Evolutionary conservation across 2,888 invertebrate genomes (phyloP), one percentile per base, ranked within the genome.

Genomic region (Sinodicranocentrus sp.): DNA sequence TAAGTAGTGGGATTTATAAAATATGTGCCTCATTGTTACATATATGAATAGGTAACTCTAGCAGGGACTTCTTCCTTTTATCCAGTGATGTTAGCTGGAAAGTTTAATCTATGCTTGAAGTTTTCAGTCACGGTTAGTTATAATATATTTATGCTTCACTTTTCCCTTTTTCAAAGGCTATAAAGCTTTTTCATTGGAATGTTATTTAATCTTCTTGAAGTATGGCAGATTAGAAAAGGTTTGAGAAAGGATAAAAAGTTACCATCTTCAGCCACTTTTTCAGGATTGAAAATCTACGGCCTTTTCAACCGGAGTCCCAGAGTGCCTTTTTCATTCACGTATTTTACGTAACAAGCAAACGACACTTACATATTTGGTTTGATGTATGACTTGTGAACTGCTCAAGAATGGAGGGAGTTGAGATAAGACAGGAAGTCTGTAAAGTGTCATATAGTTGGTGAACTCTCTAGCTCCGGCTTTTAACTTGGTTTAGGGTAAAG

Each of bases 381-480:
- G 70, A 70, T 61, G 61, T 78, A 78, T 78, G 78, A 78, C 78
- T 78, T 78, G 78, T 70, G 61, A 78, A 78, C 68, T 59, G 78
- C 43, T 44, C n/a, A 59, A 68, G 61, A 78, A 78, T 78, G 70
- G 78, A 61, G 33, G 61, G 61, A 44, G 78, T 44, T 61, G 70
- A 68, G 78, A 78, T 78, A 78, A 78, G 78, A 78, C 78, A 78
- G 78, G 78, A 78, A 78, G 78, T 78, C 78, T 78, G 78, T 78
- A 23, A 78, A 78, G 70, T 78, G 78, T 78, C 70, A 59, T 77
- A 68, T 65, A 48, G 65, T 23, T 65, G n/a, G 65, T 43, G 54
- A 65, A 65, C 33, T 73, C n/a, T n/a, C 26, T 15, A 71, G 43
- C 63, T 19, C 44, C 15, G 23, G 39, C 28, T 17, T 8, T 10